Base-by-base conservation (phyloP, 2,888 invertebrate genomes). In the Andrena hattorfiana region DNA sequence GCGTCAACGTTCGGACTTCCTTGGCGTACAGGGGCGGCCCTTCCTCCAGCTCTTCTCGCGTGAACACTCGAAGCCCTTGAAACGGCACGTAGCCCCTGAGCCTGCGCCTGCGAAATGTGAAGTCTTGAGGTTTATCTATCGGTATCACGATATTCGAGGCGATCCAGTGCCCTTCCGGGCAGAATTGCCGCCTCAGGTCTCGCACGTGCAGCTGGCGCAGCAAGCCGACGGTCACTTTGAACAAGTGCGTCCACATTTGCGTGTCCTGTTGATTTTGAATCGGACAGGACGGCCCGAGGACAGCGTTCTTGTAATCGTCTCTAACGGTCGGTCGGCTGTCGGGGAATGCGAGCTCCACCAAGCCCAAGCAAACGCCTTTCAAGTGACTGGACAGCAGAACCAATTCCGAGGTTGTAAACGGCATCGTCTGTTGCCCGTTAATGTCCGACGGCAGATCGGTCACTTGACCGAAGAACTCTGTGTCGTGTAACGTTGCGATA, bases 271-370 rank as follows among this genome's bases (percentile, higher is more conserved):
- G 87, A 75, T 74, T 86, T 3, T 87, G 84, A 1, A 83, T 80
- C 0, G 86, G 13, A 0, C 73, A 35, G 86, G 89, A 85, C 0
- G 90, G 83, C 0, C 92, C 91, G 2, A 92, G 90, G 23, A 95
- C 94, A 1, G 94, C 95, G 60, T 93, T 93, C 63, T 95, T 95
- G 90, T 97, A 97, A 88, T 96, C 96, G n/a, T 96, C 95, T 26
- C 95, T 94, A 0, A 96, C 94, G 6, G 95, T 95, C 0, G 96
- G 96, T 85, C 97, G 94, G 0, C 96, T 96, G 90, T 97, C 98
- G 0, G 98, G 98, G 92, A 97, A 98, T 0, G 98, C 98, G 67
- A 98, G 94, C 92, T 98, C 97, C 8, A 98, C 97, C 10, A 98
- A 95, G 0, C 98, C 98, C 23, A 98, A 94, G 89, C 97, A 97